A percentile compares a stretch with the other conserved stretches of the same genome.
Evolutionary conservation across 2,888 invertebrate genomes (phyloP).

Genomic region (Branchellion lobata): DNA sequence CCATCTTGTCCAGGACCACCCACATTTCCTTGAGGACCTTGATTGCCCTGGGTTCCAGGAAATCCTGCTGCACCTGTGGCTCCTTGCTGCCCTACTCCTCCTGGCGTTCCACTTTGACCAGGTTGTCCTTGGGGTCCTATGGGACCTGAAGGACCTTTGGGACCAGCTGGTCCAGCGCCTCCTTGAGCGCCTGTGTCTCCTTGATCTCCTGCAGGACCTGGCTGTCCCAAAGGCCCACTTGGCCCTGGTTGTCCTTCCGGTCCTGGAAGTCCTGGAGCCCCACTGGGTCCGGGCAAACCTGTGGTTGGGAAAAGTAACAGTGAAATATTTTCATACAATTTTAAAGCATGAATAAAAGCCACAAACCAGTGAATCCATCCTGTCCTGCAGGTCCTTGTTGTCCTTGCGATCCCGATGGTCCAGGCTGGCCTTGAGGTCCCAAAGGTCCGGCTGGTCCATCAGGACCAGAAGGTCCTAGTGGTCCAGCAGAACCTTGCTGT

Average conservation of each 20-base stretch:
- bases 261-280: conserved; percentile 48
- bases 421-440: conserved; percentile 45
- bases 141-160: conserved; percentile 38
- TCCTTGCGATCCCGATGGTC: conserved; percentile 31
- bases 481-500: conserved; percentile 43
- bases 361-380: conserved; percentile 11
- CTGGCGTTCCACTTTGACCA: conserved; percentile 47
- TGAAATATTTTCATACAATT: background rate
- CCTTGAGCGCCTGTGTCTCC: conserved; percentile 38
- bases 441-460: conserved; percentile 39
- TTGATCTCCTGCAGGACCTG: conserved; percentile 43
- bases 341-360: background rate
- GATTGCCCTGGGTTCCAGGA: conserved; percentile 46
- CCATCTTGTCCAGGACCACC: conserved; percentile 42
- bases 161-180: conserved; percentile 26
- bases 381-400: conserved; percentile 40
- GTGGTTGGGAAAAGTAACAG: background rate
- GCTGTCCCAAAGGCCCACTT: conserved; percentile 44
- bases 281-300: conserved; percentile 51
- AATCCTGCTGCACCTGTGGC: conserved; percentile 44
- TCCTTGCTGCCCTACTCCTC: conserved; percentile 43
- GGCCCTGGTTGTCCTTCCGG: conserved; percentile 44
- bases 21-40: conserved; percentile 29
- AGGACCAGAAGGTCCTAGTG: conserved; percentile 44
- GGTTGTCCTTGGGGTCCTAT: conserved; percentile 46